Base-by-base conservation (phyloP, 2,888 invertebrate genomes). In the Diogma glabrata region DNA sequence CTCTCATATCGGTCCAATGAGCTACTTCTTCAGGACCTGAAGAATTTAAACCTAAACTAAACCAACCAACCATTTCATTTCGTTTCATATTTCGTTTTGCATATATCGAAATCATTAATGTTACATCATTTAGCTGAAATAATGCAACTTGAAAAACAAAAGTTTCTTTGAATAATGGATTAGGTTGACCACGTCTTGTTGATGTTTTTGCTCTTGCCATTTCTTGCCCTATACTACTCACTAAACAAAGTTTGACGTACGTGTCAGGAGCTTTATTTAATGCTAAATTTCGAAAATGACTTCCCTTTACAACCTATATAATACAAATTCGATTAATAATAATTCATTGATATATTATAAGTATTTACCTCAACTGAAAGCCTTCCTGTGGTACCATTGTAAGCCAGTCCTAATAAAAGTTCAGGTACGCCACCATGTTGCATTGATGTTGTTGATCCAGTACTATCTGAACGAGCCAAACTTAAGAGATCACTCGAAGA, bases 11-110 rank as follows among this genome's bases (percentile, higher is more conserved):
- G 67, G 84, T 83, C 94, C 94, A 95, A 68, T 95, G 94, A 19
- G 87, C 81, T 51, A 86, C 76, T 69, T 94, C 92, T 65, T 93
- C 94, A 50, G 91, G 84, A 19, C 93, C 92, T 51, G 92, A 91
- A 59, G 90, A 86, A 72, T 88, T 92, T 66, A 89, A 76, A 6
- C 95, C 95, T 52, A 95, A 72, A 54, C 92, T 87, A 73, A 95
- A 91, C 94, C 95, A 95, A 54, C 95, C 95, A 59, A 95, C 87
- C 87, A 94, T 90, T 70, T 95, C 94, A 64, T 94, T 90, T 59
- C 90, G 84, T 67, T 94, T 95, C 58, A 86, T 84, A 67, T 93
- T 89, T 59, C 92, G 85, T 57, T 90, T 84, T 67, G 92, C 87
- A 76, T 94, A 94, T 52, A 94, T 89, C 1, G 92, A 90, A 56